Percentiles rank a stretch among this genome's conserved stretches.
Evolutionary conservation across 2,797 vertebrate genomes (phyloP).

Genomic region (Lepilemur ruficaudatus): DNA sequence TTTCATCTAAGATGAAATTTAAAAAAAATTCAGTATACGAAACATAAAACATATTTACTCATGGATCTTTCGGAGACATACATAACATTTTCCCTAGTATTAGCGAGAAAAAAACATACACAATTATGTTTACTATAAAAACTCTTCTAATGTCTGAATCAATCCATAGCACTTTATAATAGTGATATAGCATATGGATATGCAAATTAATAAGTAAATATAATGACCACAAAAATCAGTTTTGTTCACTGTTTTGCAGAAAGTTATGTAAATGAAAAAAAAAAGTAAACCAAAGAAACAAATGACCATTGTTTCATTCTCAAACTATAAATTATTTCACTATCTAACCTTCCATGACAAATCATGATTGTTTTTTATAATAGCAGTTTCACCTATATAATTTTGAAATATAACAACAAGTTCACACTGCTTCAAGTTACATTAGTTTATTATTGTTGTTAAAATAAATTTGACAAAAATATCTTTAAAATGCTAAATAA

Average conservation of each 20-base stretch:
- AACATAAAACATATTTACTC: conserved; percentile 13
- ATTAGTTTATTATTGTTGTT: conserved; percentile 82
- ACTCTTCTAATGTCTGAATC: conserved; percentile 13
- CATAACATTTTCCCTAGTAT: background rate
- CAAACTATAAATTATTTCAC: conserved; percentile 50
- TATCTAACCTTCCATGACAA: conserved; percentile 27
- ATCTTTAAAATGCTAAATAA: conserved; percentile 76
- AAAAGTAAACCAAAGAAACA: conserved; percentile 47
- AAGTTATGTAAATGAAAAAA: background rate
- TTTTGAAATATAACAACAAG: conserved; percentile 83
- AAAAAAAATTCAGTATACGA: background rate
- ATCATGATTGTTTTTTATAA: conserved; percentile 18
- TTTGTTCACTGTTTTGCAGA: background rate
- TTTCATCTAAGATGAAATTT: background rate
- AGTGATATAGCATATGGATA: background rate
- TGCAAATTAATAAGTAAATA: conserved; percentile 16
- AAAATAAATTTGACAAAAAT: conserved; percentile 82
- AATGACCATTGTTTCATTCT: conserved; percentile 8
- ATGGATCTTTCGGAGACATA: background rate
- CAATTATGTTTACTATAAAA: conserved; percentile 14
- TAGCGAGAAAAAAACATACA: background rate
- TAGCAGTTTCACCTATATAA: conserved; percentile 55
- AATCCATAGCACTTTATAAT: conserved; percentile 5
- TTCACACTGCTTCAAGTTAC: conserved; percentile 75
- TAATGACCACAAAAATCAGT: background rate